Evolutionary conservation across 1,140 invertebrate species (phyloP).

Genomic region (Drosophila pseudoananassae): DNA sequence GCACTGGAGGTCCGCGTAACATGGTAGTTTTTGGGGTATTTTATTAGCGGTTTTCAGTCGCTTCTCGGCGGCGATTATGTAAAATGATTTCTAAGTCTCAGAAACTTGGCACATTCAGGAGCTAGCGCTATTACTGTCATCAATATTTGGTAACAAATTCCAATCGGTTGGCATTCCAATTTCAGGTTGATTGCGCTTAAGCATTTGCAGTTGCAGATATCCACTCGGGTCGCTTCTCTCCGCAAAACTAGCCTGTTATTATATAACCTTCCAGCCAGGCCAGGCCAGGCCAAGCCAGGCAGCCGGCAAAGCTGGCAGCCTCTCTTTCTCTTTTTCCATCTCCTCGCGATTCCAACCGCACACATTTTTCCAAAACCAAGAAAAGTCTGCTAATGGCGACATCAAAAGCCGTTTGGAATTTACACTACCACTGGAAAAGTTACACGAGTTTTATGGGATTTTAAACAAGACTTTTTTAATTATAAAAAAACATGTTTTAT

Average conservation of each 20-base stretch:
- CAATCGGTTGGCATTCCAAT: conserved; percentile 60
- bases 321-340: conserved; percentile 52
- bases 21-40: conserved; percentile 51
- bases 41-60: conserved; percentile 32
- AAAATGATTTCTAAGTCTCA: conserved; percentile 48
- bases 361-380: conserved; percentile 52
- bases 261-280: conserved; percentile 64
- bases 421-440: conserved; percentile 22
- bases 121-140: conserved; percentile 54
- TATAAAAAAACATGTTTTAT: no score
- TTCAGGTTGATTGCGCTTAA: conserved; percentile 54
- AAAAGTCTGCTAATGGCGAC: conserved; percentile 76
- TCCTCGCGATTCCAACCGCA: conserved; percentile 26
- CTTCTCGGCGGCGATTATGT: conserved; percentile 47
- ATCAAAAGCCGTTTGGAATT: conserved; percentile 65
- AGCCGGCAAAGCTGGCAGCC: conserved; percentile 15
- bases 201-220: conserved; percentile 43
- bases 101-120: conserved; percentile 31
- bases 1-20: conserved; percentile 54
- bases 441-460: background rate
- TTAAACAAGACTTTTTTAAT: background rate
- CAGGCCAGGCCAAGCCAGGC: background rate
- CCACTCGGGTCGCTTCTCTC: conserved; percentile 27
- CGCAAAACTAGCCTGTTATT: conserved; percentile 40
- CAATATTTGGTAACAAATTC: conserved; percentile 79